A percentile compares a stretch with the other conserved stretches of the same genome.
Evolutionary conservation across 2,797 vertebrate species (phyloP).

Genomic region (Margarornis squamiger): DNA sequence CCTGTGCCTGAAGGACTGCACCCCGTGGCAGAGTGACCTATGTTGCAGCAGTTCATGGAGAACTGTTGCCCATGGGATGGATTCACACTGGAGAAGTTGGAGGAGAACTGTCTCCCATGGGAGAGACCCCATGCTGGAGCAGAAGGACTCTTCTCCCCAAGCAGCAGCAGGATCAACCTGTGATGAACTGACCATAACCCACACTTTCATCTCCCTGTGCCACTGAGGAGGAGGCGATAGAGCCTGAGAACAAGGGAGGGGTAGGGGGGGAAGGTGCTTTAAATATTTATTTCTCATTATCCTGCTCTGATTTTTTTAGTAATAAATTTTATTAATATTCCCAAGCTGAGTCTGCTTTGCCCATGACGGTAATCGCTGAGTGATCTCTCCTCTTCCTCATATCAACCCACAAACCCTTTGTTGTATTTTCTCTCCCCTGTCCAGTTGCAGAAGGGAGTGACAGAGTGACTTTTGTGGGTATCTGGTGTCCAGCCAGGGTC

Average conservation of each 20-base stretch:
- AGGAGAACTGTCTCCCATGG: background rate
- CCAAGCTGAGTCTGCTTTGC: background rate
- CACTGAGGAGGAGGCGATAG: background rate
- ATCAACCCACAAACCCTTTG: background rate
- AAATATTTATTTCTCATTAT: background rate
- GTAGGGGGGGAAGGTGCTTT: background rate
- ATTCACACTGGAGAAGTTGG: background rate
- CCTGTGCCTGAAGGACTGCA: background rate
- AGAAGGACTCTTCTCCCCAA: background rate
- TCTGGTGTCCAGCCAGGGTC: background rate
- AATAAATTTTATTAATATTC: background rate
- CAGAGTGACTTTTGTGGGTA: background rate
- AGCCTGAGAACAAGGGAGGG: background rate
- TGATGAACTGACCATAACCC: background rate
- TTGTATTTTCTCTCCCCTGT: no score
- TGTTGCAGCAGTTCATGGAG: rapidly evolving
- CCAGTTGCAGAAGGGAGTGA: background rate
- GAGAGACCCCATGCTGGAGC: background rate
- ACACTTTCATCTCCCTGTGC: background rate
- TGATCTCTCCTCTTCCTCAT: background rate
- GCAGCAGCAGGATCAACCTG: background rate
- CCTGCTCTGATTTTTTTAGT: background rate
- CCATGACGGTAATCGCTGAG: background rate
- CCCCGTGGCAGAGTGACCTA: background rate
- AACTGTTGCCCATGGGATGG: background rate